Percentiles rank a stretch among this genome's conserved stretches.
These are phyloP conservation scores for Tiliacea citrago DNA, from an alignment of 2,888 invertebrate genomes.

Conservation along the genomic window DNA sequence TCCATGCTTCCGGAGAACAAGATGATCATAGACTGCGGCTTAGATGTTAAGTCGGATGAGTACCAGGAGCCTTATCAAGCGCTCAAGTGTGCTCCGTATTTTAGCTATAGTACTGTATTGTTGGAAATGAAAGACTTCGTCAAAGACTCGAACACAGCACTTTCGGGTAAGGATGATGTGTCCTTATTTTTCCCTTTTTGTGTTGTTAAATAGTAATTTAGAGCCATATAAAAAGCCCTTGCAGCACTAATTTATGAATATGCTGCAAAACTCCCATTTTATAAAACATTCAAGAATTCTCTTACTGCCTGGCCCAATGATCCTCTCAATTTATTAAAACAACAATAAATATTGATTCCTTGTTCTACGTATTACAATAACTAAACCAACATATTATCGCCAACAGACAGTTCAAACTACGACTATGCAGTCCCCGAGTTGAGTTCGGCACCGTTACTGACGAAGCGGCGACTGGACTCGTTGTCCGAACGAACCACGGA, in stretches of 20 bases:
- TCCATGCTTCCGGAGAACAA: constrained; percentile 90
- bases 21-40: constrained; percentile 90
- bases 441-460: constrained; percentile 92
- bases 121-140: constrained; percentile 94
- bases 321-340: not conserved
- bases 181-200: not conserved
- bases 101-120: constrained; percentile 94
- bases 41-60: constrained; percentile 93
- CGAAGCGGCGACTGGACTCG: constrained; percentile 81
- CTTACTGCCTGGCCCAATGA: not conserved
- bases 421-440: constrained; percentile 95
- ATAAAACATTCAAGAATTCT: not conserved
- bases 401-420: constrained; percentile 92
- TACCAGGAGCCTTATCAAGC: constrained; percentile 96
- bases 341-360: not conserved
- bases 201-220: no score
- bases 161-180: constrained; percentile 79
- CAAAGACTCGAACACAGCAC: constrained; percentile 84
- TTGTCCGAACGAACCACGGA: constrained; percentile 78
- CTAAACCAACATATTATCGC: not conserved
- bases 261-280: not conserved
- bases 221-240: not conserved
- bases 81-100: constrained; percentile 94
- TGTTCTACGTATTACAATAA: not conserved
- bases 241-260: not conserved